Evolutionary conservation across 2,113 vertebrate genomes (phyloP).

Genomic region (Phyllopteryx taeniolatus): DNA sequence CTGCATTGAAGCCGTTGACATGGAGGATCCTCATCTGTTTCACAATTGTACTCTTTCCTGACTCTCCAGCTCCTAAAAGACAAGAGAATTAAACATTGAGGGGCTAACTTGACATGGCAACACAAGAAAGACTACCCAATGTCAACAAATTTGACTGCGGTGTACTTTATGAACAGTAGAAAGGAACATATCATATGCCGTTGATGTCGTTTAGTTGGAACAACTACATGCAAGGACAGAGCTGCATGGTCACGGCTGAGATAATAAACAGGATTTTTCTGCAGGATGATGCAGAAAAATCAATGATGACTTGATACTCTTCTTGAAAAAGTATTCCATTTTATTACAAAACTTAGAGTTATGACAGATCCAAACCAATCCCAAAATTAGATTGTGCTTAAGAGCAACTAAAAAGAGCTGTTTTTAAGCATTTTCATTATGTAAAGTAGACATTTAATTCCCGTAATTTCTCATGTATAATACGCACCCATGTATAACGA

Average conservation of each 20-base stretch:
- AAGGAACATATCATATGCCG: conserved; percentile 15
- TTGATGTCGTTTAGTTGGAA: conserved; percentile 9
- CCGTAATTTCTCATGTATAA: too few relatives aligned
- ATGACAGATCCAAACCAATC: too few relatives aligned
- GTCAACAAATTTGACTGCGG: conserved; percentile 2
- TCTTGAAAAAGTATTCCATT: background rate
- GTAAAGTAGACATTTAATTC: too few relatives aligned
- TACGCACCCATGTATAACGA: too few relatives aligned
- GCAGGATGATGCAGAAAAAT: conserved; percentile 27
- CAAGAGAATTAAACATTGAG: conserved; percentile 3
- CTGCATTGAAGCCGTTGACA: conserved; percentile 98
- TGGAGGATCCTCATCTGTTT: conserved; percentile 97
- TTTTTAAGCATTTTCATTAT: too few relatives aligned
- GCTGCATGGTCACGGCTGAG: conserved; percentile 33
- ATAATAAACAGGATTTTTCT: conserved; percentile 43
- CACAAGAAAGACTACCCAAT: background rate
- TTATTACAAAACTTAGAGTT: too few relatives aligned
- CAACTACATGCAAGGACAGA: conserved; percentile 29
- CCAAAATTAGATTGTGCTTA: too few relatives aligned
- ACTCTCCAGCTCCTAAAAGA: conserved; percentile 90
- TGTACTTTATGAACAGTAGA: background rate
- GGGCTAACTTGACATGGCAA: conserved; percentile 5
- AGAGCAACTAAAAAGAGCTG: too few relatives aligned
- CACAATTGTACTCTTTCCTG: conserved; percentile 98
- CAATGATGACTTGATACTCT: conserved; percentile 16